Conservation (phyloP, 37 sponge, comb jelly and placozoan species). For the Hexactinellida sp. region DNA sequence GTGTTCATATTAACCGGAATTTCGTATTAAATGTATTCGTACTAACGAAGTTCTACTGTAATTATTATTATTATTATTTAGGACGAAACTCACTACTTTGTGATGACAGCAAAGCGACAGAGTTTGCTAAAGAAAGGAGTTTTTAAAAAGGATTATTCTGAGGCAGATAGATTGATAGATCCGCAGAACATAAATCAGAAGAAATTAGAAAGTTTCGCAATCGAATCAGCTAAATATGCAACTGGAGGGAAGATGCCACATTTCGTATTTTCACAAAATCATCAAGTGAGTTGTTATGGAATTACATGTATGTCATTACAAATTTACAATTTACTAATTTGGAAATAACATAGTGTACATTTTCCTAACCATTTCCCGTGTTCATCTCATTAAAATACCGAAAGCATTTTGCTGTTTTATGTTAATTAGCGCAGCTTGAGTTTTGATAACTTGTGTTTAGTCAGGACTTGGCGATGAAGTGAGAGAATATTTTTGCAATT, state of each 20-base stretch:
- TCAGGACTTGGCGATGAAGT: no score
- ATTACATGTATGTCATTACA: no score
- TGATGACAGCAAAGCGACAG: conserved; percentile 97
- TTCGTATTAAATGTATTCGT: no score
- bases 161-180: background rate
- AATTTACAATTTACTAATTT: background rate
- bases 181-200: conserved; percentile 34
- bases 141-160: conserved; percentile 39
- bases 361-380: no score
- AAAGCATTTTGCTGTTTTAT: no score
- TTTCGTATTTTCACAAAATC: conserved; percentile 50
- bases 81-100: conserved; percentile 97
- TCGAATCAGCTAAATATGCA: conserved; percentile 60
- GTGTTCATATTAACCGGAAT: no score
- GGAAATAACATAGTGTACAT: background rate
- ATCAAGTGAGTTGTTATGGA: conserved; percentile 17
- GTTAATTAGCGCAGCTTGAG: no score
- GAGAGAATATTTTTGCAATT: no score
- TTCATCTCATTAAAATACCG: background rate
- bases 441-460: no score
- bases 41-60: no score
- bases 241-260: conserved; percentile 57
- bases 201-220: conserved; percentile 44
- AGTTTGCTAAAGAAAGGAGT: conserved; percentile 81
- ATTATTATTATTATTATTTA: background rate